phyloP scores from a whole-genome alignment of 1,140 invertebrate genomes.

The Drosophila watanabei region DNA sequence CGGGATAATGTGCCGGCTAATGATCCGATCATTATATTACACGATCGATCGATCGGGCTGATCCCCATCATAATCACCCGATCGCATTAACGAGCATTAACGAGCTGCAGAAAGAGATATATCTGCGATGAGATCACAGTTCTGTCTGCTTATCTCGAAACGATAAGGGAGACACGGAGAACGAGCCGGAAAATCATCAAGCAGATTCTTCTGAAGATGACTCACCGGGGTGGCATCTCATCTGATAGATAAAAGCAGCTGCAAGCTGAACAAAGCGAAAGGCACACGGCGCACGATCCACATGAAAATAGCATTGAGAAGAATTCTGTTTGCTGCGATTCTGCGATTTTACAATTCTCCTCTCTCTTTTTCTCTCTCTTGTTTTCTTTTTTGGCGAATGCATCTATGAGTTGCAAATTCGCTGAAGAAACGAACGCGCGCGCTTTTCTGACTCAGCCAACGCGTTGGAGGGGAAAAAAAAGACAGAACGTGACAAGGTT shows the following conservation, averaged over 20 bases:
- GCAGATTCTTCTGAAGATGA: constrained; percentile 36
- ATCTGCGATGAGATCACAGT: constrained; percentile 32
- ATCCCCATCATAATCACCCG: constrained; percentile 37
- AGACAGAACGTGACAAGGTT: constrained; percentile 61
- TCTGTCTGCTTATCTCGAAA: constrained; percentile 21
- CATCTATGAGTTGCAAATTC: constrained; percentile 45
- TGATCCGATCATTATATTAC: constrained; percentile 2
- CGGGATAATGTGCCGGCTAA: constrained; percentile 29
- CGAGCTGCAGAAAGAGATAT: constrained; percentile 1
- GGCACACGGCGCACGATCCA: constrained; percentile 46
- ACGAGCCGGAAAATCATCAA: constrained; percentile 31
- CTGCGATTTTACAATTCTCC: constrained; percentile 8
- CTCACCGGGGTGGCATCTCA: constrained; percentile 68
- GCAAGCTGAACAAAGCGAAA: constrained; percentile 46
- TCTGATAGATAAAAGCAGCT: constrained; percentile 80
- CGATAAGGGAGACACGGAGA: constrained; percentile 34
- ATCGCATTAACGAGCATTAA: constrained; percentile 29
- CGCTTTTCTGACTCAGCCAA: constrained; percentile 52
- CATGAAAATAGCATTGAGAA: constrained; percentile 79
- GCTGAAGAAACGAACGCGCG: constrained; percentile 44
- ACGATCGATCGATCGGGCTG: constrained; percentile 15
- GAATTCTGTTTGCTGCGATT: constrained; percentile 61
- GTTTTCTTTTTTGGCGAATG: constrained; percentile 13
- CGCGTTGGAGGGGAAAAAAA: constrained; percentile 37
- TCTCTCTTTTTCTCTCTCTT: not conserved